Conservation (phyloP, 2,888 invertebrate genomes). For the Hartigia nigra region DNA sequence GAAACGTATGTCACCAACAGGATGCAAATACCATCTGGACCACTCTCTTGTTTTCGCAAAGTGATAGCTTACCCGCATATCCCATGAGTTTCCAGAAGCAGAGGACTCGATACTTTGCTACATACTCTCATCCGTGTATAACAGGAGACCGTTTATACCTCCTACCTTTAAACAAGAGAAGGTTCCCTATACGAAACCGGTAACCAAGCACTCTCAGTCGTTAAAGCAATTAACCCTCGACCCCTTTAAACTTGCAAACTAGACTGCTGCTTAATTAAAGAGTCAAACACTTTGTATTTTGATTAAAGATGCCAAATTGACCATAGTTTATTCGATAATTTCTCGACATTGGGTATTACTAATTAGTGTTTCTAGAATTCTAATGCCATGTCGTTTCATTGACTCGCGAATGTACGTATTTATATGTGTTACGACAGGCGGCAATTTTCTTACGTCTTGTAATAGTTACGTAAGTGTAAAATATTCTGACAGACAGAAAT, state of each 20-base stretch:
- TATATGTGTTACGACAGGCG: not conserved
- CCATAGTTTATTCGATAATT: not conserved
- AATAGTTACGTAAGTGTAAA: not conserved
- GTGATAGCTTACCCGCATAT: not conserved
- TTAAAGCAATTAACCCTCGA: not conserved
- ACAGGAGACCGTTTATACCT: not conserved
- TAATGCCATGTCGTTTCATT: not conserved
- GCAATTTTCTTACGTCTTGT: not conserved
- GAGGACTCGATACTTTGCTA: not conserved
- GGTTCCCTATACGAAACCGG: not conserved
- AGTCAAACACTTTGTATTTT: not conserved
- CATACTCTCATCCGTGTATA: not conserved
- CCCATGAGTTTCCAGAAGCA: not conserved
- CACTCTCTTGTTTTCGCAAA: not conserved
- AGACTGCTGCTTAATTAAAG: not conserved
- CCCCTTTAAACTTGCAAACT: not conserved
- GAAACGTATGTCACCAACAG: not conserved
- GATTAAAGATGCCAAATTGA: not conserved
- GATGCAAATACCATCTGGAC: not conserved
- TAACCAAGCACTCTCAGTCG: not conserved
- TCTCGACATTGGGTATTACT: not conserved
- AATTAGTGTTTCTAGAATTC: not conserved
- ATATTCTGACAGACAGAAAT: not conserved
- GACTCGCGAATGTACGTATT: not conserved
- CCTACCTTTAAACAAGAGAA: not conserved